Percentiles rank a stretch among this genome's conserved stretches.
Evolutionary conservation across 2,797 vertebrate species (phyloP).

Genomic region (Pogoniulus pusillus): DNA sequence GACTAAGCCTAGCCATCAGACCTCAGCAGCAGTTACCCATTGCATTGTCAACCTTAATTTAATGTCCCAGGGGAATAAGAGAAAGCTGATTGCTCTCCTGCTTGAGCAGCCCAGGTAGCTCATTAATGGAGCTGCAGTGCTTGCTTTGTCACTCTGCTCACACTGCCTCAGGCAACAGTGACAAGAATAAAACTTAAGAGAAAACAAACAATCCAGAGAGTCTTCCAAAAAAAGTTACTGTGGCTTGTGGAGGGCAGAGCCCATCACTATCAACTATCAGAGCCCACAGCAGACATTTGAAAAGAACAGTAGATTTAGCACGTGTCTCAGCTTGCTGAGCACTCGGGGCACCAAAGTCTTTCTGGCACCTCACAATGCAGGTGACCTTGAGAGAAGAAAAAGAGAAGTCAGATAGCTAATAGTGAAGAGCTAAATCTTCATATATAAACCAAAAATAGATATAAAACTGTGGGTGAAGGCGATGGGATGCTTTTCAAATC

Average conservation of each 20-base stretch:
- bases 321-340: background rate
- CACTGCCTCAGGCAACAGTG: background rate
- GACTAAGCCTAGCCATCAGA: background rate
- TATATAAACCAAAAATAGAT: background rate
- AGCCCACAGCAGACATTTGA: background rate
- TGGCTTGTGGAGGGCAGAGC: background rate
- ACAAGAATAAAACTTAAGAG: conserved; percentile 25
- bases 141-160: conserved; percentile 13
- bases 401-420: background rate
- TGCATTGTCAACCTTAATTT: conserved; percentile 20
- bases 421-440: background rate
- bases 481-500: background rate
- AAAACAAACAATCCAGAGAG: conserved; percentile 2
- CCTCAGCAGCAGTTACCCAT: background rate
- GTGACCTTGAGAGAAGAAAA: background rate
- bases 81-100: background rate
- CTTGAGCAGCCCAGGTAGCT: background rate
- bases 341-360: background rate
- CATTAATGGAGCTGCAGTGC: conserved; percentile 18
- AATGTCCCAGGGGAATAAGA: background rate
- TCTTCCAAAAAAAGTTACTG: background rate
- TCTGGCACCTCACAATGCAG: background rate
- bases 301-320: background rate
- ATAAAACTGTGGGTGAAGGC: background rate
- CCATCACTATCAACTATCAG: background rate